Evolutionary conservation across 2,888 invertebrate genomes (phyloP).

Genomic region (Drosophila meridionalis): DNA sequence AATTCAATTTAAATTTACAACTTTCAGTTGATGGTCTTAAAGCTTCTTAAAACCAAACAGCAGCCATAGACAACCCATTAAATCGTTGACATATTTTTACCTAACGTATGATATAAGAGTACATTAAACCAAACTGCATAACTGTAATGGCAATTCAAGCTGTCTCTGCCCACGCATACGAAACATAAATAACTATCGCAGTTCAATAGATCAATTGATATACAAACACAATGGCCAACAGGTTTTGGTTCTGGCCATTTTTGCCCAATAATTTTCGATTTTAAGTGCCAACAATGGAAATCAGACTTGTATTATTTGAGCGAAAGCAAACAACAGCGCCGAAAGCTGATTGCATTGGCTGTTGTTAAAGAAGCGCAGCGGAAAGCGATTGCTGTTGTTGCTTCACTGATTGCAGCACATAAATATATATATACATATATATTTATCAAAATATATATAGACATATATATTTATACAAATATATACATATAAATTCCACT

Average conservation of each 20-base stretch:
- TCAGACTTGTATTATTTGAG: background rate
- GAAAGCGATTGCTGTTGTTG: background rate
- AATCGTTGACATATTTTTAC: background rate
- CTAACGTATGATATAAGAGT: background rate
- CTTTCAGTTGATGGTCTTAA: background rate
- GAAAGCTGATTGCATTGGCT: conserved; percentile 15
- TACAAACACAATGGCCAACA: background rate
- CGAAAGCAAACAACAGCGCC: background rate
- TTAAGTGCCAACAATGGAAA: background rate
- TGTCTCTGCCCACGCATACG: background rate
- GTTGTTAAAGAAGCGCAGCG: background rate
- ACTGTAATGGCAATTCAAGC: background rate
- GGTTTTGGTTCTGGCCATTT: background rate
- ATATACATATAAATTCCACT: background rate
- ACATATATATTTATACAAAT: background rate
- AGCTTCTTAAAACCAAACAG: background rate
- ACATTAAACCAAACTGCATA: background rate
- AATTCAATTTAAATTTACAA: background rate
- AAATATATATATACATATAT: too few relatives aligned
- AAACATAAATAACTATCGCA: background rate
- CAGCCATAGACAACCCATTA: too few relatives aligned
- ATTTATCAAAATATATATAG: background rate
- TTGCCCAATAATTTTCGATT: background rate
- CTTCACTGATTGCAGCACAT: background rate
- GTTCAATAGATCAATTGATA: background rate